Evolutionary conservation across 2,888 invertebrate genomes (phyloP).

Genomic region (Microplitis deprimator): DNA sequence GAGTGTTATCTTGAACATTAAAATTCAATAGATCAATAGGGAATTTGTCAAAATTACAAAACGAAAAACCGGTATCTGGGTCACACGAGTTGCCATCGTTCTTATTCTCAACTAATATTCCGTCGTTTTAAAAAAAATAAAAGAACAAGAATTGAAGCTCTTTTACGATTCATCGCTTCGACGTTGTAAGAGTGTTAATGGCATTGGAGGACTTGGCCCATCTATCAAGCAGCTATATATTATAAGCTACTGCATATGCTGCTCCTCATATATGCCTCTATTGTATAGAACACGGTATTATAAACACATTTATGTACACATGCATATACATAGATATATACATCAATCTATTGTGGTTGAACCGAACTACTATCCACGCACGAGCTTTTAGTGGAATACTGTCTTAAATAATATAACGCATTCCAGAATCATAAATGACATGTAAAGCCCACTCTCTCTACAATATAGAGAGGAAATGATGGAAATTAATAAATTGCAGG

Average conservation of each 20-base stretch:
- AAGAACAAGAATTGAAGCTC: constrained; percentile 5
- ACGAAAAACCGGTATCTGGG: no score
- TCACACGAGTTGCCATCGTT: no score
- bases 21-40: not conserved
- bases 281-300: constrained; percentile 29
- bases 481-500: not conserved
- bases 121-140: no score
- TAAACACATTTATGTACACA: constrained; percentile 17
- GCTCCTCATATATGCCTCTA: constrained; percentile 35
- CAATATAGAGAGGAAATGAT: not conserved
- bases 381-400: constrained; percentile 48
- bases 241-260: constrained; percentile 48
- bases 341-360: constrained; percentile 2
- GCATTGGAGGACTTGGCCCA: constrained; percentile 57
- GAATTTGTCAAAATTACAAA: not conserved
- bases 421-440: not conserved
- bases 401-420: not conserved
- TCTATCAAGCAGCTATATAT: constrained; percentile 57
- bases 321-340: constrained; percentile 26
- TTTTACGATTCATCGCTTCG: constrained; percentile 35
- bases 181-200: constrained; percentile 58
- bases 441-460: not conserved
- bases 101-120: no score
- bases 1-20: no score
- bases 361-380: constrained; percentile 42